Base-by-base conservation (phyloP, 2,888 invertebrate species). In the Phanerotoma sp. region DNA sequence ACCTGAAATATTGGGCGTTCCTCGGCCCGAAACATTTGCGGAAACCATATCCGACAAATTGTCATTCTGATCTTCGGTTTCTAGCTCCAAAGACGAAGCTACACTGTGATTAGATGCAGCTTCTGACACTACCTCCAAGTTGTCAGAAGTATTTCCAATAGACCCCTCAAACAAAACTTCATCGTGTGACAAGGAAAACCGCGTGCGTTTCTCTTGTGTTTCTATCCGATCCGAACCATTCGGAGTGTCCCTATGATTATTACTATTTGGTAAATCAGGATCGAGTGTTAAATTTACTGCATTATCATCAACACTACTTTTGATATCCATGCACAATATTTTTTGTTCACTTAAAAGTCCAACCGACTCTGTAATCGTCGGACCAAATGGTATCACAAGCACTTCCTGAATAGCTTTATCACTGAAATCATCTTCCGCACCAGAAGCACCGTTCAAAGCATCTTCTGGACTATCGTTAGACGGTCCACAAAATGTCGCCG, bases 41-140 rank as follows among this genome's bases (percentile, higher is more conserved):
- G 95, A 96, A 56, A 96, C 90, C 94, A 97, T 96, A 73, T 98
- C 98, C 0, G 96, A 96, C 18, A 98, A 83, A 79, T 96, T 96
- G 74, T 96, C 96, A 70, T 89, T 89, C 79, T 93, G 91, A 72
- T 92, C 91, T 71, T 93, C 92, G 3, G 88, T 88, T 75, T 93
- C 92, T 53, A 95, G 79, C 71, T 95, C 95, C 38, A 94, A 80
- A 38, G 91, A 91, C 54, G 94, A 95, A 5, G 93, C 93, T 49
- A 94, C 94, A 63, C 95, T 95, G 79, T 95, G 95, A 78, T 95
- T 95, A 51, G 94, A 95, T 0, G 96, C 95, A 0, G 94, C 96
- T 77, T 96, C 96, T 3, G 95, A 96, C 21, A 96, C 93, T 0
- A 92, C 96, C 78, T 96, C 96, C 64, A 95, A 79, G 78, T 95